A percentile compares a stretch with the other conserved stretches of the same genome.
These are phyloP conservation scores for Ormia ochracea DNA, from an alignment of 2,888 invertebrate species.

Conservation along the genomic window DNA sequence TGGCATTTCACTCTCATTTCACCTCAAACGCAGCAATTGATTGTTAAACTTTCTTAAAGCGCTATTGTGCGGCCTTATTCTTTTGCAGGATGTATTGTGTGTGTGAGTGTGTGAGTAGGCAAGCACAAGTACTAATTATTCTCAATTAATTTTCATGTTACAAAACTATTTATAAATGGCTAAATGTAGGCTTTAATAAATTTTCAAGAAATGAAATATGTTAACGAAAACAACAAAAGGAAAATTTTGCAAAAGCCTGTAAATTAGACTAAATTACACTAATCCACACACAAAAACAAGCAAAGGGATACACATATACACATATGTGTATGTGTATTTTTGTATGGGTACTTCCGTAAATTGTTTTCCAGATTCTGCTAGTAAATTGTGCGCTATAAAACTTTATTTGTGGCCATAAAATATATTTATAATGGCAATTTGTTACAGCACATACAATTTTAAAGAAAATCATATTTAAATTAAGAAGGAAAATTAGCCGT, in stretches of 20 bases:
- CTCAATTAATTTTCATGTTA: conserved; percentile 45
- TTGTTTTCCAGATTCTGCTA: neutral
- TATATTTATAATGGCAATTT: neutral
- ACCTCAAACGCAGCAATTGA: neutral
- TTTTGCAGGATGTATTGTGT: too few relatives aligned
- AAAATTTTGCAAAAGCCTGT: neutral
- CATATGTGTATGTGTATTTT: neutral
- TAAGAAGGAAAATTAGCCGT: neutral
- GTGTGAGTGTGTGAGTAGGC: too few relatives aligned
- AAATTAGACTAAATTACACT: neutral
- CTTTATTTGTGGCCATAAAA: conserved; percentile 34
- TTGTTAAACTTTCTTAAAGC: neutral
- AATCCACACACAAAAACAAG: neutral
- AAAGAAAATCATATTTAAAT: neutral
- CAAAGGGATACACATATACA: neutral
- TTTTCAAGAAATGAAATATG: neutral
- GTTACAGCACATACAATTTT: neutral
- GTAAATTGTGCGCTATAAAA: conserved; percentile 34
- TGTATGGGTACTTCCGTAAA: neutral
- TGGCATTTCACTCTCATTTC: neutral
- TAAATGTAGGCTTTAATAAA: conserved; percentile 40
- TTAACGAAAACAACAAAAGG: neutral
- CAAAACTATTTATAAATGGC: conserved; percentile 48
- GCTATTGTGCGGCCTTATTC: neutral
- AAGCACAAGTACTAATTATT: conserved; percentile 6